These are phyloP conservation scores for Danio choprae DNA, from an alignment of 2,797 vertebrate genomes.

Conservation along the genomic window DNA sequence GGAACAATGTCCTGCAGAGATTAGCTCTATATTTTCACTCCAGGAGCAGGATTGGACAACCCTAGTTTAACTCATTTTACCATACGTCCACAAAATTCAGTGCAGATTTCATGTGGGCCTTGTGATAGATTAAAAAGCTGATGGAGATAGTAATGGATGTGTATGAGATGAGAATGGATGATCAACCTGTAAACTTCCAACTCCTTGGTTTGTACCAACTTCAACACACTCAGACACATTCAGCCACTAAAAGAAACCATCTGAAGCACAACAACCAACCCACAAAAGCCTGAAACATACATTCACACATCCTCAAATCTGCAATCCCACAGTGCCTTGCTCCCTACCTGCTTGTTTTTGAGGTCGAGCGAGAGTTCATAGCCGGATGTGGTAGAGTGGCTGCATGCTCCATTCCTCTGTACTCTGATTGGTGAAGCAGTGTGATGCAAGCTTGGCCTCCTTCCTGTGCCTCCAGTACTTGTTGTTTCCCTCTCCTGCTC, in stretches of 20 bases:
- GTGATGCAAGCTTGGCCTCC: conserved; percentile 91
- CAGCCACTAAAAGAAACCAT: conserved; percentile 39
- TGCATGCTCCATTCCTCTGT: conserved; percentile 92
- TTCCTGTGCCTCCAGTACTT: conserved; percentile 66
- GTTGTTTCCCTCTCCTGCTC: conserved; percentile 46
- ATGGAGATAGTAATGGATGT: conserved; percentile 65
- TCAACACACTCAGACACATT: conserved; percentile 33
- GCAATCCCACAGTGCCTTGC: conserved; percentile 64
- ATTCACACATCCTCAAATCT: conserved; percentile 47
- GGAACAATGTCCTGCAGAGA: too few relatives aligned
- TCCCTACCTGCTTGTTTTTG: conserved; percentile 99
- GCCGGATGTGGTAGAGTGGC: conserved; percentile 89
- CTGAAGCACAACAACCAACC: conserved; percentile 62
- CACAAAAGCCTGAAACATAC: conserved; percentile 68
- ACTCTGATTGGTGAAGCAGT: conserved; percentile 90
- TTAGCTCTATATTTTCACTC: too few relatives aligned
- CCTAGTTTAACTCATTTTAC: background rate
- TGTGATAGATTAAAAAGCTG: conserved; percentile 40
- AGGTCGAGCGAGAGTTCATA: conserved; percentile 99
- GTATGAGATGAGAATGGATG: conserved; percentile 60
- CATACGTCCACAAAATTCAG: background rate
- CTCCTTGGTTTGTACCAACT: background rate
- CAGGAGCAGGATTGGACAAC: too few relatives aligned
- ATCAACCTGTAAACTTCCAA: conserved; percentile 61
- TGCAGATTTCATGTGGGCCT: conserved; percentile 37